These are phyloP conservation scores for Amniataba percoides DNA, from an alignment of 2,797 vertebrate species.

Conservation along the genomic window DNA sequence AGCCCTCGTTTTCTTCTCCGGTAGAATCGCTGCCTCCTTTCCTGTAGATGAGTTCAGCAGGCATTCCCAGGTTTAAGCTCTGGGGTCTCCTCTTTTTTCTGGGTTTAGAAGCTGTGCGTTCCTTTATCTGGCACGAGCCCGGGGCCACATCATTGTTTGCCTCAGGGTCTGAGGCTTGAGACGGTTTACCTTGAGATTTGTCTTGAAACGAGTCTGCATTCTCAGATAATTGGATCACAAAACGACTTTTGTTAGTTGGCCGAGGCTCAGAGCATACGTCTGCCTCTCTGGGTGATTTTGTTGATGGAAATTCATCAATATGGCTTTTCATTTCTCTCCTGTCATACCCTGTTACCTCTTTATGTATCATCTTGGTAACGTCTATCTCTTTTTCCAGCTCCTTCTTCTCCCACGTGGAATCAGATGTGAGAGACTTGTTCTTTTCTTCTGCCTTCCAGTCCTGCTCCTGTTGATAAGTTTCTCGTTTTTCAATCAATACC, in stretches of 20 bases:
- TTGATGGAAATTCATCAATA: constrained; percentile 79
- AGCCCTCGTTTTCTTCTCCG: constrained; percentile 77
- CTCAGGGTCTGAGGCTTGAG: constrained; percentile 55
- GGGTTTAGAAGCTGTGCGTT: constrained; percentile 62
- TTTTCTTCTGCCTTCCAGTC: constrained; percentile 84
- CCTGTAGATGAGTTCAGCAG: constrained; percentile 75
- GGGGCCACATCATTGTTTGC: constrained; percentile 52
- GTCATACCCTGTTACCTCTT: constrained; percentile 81
- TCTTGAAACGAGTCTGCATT: constrained; percentile 68
- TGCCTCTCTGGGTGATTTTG: constrained; percentile 63
- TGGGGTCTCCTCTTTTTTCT: constrained; percentile 84
- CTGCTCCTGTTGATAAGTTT: constrained; percentile 86
- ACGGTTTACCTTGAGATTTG: constrained; percentile 69
- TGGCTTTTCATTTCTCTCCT: constrained; percentile 82
- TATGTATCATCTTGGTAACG: constrained; percentile 78
- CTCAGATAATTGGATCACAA: constrained; percentile 69
- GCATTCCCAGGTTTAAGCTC: constrained; percentile 84
- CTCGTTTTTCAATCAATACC: constrained; percentile 99
- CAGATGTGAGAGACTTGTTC: constrained; percentile 71
- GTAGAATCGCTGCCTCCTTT: constrained; percentile 76
- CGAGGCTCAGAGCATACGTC: constrained; percentile 59
- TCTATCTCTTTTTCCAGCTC: constrained; percentile 76
- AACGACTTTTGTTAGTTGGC: constrained; percentile 60
- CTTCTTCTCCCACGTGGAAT: constrained; percentile 78
- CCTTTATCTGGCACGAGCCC: constrained; percentile 55